Evolutionary conservation across 2,113 vertebrate species (phyloP).

Genomic region (Notothenia coriiceps): DNA sequence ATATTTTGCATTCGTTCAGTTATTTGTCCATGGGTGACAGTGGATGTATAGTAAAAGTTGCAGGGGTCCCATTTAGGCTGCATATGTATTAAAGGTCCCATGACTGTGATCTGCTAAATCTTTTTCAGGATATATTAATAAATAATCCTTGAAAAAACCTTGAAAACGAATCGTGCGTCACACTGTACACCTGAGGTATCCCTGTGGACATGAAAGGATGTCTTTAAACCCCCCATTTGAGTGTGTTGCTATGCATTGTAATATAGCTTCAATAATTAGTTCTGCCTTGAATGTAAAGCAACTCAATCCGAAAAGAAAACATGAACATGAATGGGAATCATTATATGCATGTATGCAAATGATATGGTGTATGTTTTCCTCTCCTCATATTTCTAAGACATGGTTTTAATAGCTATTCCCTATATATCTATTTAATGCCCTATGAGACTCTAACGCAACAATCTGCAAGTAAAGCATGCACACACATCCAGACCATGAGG

Average conservation of each 20-base stretch:
- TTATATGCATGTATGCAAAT: constrained; percentile 39
- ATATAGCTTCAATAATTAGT: neutral
- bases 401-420: neutral
- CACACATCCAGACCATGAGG: too few relatives aligned
- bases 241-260: neutral
- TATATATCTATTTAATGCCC: neutral
- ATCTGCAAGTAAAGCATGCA: neutral
- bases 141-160: neutral
- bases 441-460: neutral
- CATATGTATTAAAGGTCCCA: neutral
- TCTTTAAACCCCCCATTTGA: neutral
- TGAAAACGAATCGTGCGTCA: neutral
- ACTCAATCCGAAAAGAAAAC: constrained; percentile 4
- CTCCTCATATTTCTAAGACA: neutral
- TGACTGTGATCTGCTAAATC: neutral
- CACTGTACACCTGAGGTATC: neutral
- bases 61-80: neutral
- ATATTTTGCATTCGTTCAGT: neutral
- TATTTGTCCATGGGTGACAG: neutral
- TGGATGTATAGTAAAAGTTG: neutral
- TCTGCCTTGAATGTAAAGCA: constrained; percentile 11
- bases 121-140: neutral
- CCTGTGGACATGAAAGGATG: neutral
- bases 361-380: neutral
- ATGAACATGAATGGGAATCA: neutral